These are phyloP conservation scores for Apistogramma diplotaenia DNA, from an alignment of 2,113 vertebrate species.

Conservation along the genomic window DNA sequence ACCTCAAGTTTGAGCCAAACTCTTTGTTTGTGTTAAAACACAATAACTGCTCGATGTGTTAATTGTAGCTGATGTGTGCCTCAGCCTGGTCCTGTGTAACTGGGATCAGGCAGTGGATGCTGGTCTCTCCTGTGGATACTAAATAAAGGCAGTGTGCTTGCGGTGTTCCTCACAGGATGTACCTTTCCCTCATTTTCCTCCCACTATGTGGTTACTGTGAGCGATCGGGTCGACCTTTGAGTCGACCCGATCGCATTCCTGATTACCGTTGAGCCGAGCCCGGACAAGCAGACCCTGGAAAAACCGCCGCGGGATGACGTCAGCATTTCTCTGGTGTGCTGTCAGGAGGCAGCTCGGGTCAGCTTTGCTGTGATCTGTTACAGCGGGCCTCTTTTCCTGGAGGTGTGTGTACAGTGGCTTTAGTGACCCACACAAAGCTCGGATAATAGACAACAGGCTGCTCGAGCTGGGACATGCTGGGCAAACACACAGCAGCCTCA, in stretches of 20 bases:
- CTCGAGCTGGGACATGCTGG: conserved; percentile 45
- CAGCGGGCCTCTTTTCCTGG: conserved; percentile 56
- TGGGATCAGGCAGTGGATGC: background rate
- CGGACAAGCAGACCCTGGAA: conserved; percentile 52
- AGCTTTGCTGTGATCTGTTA: conserved; percentile 13
- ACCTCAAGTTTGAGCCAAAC: no score
- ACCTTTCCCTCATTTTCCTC: conserved; percentile 31
- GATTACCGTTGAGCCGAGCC: conserved; percentile 37
- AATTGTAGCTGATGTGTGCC: background rate
- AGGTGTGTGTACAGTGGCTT: conserved; percentile 63
- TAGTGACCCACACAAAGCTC: conserved; percentile 44
- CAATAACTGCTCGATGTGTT: background rate
- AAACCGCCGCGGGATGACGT: conserved; percentile 50
- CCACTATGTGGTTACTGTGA: conserved; percentile 16
- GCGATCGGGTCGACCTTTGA: conserved; percentile 27
- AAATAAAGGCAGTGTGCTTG: background rate
- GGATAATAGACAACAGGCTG: conserved; percentile 39
- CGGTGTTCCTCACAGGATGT: conserved; percentile 36
- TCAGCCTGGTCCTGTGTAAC: background rate
- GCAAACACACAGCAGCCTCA: conserved; percentile 44
- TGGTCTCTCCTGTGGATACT: background rate
- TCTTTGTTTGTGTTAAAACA: background rate
- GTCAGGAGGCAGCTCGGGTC: conserved; percentile 39
- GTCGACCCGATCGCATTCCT: conserved; percentile 63
- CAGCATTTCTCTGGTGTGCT: conserved; percentile 52